Conservation (phyloP, 2,113 vertebrate species). For the Donacobius atricapilla region DNA sequence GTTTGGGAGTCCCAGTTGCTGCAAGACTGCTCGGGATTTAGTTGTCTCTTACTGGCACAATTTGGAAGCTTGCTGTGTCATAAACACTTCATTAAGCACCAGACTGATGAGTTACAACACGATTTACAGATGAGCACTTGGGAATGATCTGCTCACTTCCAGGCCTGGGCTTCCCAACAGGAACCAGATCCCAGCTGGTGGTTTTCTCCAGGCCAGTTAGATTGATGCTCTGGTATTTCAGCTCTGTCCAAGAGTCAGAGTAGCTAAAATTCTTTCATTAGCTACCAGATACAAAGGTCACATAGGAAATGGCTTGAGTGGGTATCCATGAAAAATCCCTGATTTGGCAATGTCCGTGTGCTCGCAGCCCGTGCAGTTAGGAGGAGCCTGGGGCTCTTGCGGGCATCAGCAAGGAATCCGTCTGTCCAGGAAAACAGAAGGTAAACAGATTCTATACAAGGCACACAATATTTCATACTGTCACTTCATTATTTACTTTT, state of each 20-base stretch:
- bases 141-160: constrained; percentile 2
- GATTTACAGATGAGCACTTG: not conserved
- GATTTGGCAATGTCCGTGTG: not conserved
- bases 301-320: not conserved
- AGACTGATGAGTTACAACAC: not conserved
- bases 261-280: not conserved
- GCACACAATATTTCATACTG: not conserved
- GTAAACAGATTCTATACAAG: not conserved
- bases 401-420: not conserved
- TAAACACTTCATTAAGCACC: not conserved
- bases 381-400: not conserved
- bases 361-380: not conserved
- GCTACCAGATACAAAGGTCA: not conserved
- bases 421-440: not conserved
- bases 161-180: not conserved
- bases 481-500: not conserved
- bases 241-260: not conserved
- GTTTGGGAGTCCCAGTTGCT: not conserved
- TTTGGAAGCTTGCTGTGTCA: not conserved
- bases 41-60: not conserved
- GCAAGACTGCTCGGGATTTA: not conserved
- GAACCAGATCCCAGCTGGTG: not conserved
- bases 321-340: not conserved
- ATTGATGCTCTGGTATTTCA: not conserved
- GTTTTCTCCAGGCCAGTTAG: not conserved